Conservation (phyloP, 1,140 invertebrate species). For the Coptotermes formosanus region DNA sequence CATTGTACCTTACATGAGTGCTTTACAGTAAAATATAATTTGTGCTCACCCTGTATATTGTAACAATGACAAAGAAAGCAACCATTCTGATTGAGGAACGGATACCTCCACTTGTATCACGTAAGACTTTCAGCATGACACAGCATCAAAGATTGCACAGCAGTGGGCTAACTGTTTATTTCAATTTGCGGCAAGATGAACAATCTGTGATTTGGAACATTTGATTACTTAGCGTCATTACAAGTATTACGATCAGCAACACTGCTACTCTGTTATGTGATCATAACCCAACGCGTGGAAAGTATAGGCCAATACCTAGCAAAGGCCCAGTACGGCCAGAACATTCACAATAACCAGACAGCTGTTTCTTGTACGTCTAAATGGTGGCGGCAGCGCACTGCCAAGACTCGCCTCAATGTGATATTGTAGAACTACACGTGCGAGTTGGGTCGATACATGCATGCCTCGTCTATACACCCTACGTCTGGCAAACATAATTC, state of each 20-base stretch:
- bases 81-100: no score
- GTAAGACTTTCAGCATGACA: no score
- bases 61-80: no score
- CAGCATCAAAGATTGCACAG: no score
- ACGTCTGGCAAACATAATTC: not conserved
- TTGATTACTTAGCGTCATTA: not conserved
- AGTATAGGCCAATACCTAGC: not conserved
- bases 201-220: not conserved
- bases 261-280: not conserved
- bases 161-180: not conserved
- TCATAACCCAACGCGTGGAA: not conserved
- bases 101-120: no score
- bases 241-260: not conserved
- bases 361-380: not conserved
- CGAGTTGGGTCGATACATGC: not conserved
- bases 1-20: no score
- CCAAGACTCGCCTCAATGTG: not conserved
- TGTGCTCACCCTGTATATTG: no score
- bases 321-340: not conserved
- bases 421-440: not conserved
- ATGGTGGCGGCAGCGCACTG: not conserved
- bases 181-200: not conserved
- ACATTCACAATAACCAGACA: not conserved
- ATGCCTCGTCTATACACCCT: not conserved
- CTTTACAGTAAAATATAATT: no score